Base-by-base conservation (phyloP, 2,888 invertebrate genomes). In the Sarcophaga subvicina region DNA sequence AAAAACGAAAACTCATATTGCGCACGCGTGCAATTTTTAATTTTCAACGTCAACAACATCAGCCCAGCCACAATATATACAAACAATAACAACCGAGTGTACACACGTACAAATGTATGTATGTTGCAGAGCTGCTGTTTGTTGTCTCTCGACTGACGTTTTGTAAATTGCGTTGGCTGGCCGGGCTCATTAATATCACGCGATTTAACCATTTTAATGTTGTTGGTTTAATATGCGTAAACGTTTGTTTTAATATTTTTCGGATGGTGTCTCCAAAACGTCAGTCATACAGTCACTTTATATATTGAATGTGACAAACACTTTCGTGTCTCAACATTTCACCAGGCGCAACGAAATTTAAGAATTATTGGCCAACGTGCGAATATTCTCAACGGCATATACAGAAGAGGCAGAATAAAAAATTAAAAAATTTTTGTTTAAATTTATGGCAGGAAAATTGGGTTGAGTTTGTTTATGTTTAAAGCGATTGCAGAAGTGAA, bases 281-380 rank as follows among this genome's bases (percentile, higher is more conserved):
- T 89, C 89, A 89, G 88, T 89, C 89, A 89, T 87, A 84, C 77
- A 85, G 86, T 88, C 89, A 89, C 89, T 88, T 88, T 86, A 88
- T 83, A 80, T 69, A 83, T 82, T 86, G 82, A 78, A 82, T 86
- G 86, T 88, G 86, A 88, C 88, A 88, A 88, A 87, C 87, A 88
- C 88, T 88, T 88, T 88, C 85, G 87, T 88, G 88, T 88, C 86
- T 87, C 73, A 86, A 86, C 88, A 81, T 84, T 84, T 87, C 81
- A 82, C 79, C 67, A 77, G 60, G 4, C 22, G 37, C n/a, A 37
- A 72, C 62, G 14, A 5, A 71, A 59, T 37, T 64, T n/a, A 84
- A 84, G 79, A 87, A 79, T 82, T 87, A 82, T 84, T 87, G 20
- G 66, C 63, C 84, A 84, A 87, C 84, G 87, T 84, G 81, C 71